A percentile compares a stretch with the other conserved stretches of the same genome.
Conservation (phyloP, 2,797 vertebrate species). For the Pseudochromis fuscus region DNA sequence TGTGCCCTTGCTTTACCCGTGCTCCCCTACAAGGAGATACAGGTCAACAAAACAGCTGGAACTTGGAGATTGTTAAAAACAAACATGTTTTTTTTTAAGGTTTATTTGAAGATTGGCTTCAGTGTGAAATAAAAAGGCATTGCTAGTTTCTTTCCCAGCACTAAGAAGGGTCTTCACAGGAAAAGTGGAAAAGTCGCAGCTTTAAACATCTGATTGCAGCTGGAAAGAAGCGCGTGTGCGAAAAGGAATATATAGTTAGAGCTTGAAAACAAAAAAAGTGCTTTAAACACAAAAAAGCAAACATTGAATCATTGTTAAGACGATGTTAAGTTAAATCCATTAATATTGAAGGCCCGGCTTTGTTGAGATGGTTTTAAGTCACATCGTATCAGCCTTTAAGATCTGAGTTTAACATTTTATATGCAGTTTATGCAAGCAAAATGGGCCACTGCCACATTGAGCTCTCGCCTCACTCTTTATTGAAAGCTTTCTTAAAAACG, state of each 20-base stretch:
- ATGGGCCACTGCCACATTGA: constrained; percentile 72
- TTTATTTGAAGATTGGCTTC: constrained; percentile 47
- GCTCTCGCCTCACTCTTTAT: constrained; percentile 72
- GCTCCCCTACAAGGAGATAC: constrained; percentile 49
- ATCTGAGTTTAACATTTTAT: constrained; percentile 81
- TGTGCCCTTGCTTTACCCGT: constrained; percentile 54
- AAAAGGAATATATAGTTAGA: constrained; percentile 59
- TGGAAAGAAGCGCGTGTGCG: constrained; percentile 26
- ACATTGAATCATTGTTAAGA: constrained; percentile 80
- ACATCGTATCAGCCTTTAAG: constrained; percentile 77
- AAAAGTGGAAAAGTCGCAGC: constrained; percentile 25
- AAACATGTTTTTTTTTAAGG: constrained; percentile 39
- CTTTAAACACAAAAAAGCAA: constrained; percentile 75
- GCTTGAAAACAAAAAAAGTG: constrained; percentile 56
- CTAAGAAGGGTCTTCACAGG: constrained; percentile 25
- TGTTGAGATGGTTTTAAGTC: constrained; percentile 78
- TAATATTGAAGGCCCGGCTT: constrained; percentile 79
- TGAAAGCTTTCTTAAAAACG: constrained; percentile 77
- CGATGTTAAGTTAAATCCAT: constrained; percentile 77
- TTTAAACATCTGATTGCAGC: constrained; percentile 55
- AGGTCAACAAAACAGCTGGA: constrained; percentile 68
- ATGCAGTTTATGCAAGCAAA: constrained; percentile 85
- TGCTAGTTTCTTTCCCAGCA: constrained; percentile 39
- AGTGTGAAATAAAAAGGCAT: constrained; percentile 38
- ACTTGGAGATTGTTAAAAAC: constrained; percentile 59